phyloP scores from a whole-genome alignment of 1,140 invertebrate species.

The Aphelinus atriplicis region DNA sequence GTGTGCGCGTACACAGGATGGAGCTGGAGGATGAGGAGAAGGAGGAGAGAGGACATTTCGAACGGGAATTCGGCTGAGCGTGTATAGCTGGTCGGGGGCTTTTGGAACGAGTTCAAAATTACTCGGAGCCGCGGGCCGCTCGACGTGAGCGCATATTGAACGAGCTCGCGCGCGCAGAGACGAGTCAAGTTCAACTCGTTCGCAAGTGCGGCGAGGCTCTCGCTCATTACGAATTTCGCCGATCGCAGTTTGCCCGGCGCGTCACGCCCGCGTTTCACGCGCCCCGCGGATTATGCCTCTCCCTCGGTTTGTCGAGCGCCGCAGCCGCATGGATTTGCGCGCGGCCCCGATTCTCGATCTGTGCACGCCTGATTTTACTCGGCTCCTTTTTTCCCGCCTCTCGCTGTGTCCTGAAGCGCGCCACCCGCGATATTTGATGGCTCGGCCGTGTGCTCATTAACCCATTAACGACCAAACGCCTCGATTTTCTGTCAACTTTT shows the following conservation, averaged over 20 bases:
- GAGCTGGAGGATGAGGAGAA: slow-evolving; percentile 8
- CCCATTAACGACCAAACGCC: too few relatives aligned
- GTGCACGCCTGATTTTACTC: too few relatives aligned
- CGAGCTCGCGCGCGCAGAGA: too few relatives aligned
- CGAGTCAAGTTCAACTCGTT: too few relatives aligned
- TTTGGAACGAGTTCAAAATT: slow-evolving; percentile 42
- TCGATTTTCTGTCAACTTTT: too few relatives aligned
- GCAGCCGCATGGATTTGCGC: too few relatives aligned
- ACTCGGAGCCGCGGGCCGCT: slow-evolving; percentile 10
- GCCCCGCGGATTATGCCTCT: slow-evolving; percentile 31
- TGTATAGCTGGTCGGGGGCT: not conserved
- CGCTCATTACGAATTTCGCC: slow-evolving; percentile 18
- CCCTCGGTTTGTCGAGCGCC: slow-evolving; percentile 12
- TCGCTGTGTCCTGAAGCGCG: too few relatives aligned
- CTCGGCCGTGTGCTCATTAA: too few relatives aligned
- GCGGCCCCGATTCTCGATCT: too few relatives aligned
- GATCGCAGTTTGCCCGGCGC: slow-evolving; percentile 11
- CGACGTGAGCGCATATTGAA: too few relatives aligned
- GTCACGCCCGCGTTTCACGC: not conserved
- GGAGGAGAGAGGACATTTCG: slow-evolving; percentile 31
- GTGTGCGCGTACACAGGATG: slow-evolving; percentile 15
- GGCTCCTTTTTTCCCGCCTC: too few relatives aligned
- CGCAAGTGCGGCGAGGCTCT: not conserved
- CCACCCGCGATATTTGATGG: too few relatives aligned
- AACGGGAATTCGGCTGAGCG: slow-evolving; percentile 25